Conservation (phyloP, 2,797 vertebrate genomes). For the Taeniopygia guttata region DNA sequence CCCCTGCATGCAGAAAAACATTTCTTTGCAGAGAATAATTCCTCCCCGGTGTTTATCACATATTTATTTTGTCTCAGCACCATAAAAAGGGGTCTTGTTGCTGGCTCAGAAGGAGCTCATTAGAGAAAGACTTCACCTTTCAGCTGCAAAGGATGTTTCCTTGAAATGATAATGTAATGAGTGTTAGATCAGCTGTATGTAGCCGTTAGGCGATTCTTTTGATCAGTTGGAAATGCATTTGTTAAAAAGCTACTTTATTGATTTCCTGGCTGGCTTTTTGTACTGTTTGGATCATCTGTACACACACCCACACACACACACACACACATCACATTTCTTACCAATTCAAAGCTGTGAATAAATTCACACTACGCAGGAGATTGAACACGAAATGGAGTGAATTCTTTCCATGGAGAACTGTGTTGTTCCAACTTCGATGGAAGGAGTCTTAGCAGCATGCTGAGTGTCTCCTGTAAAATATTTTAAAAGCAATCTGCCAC, state of each 20-base stretch:
- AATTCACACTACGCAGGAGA: constrained; percentile 53
- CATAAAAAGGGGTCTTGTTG: constrained; percentile 15
- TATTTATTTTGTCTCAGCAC: constrained; percentile 55
- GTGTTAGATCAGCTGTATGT: constrained; percentile 58
- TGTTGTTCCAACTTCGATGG: constrained; percentile 16
- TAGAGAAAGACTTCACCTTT: constrained; percentile 62
- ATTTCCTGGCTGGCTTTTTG: constrained; percentile 68
- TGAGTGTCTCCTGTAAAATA: neutral
- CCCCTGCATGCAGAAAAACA: neutral
- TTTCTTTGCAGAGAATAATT: constrained; percentile 27
- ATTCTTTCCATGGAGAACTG: neutral
- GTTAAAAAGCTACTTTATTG: constrained; percentile 72
- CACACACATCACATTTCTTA: constrained; percentile 30
- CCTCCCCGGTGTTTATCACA: neutral
- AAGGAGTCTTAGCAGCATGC: neutral
- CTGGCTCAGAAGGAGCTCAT: constrained; percentile 65
- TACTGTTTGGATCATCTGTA: constrained; percentile 60
- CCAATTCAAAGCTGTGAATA: constrained; percentile 69
- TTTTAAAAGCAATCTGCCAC: constrained; percentile 22
- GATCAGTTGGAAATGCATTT: constrained; percentile 69
- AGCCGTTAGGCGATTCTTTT: constrained; percentile 67
- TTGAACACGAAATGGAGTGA: constrained; percentile 19
- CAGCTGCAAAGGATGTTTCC: constrained; percentile 60
- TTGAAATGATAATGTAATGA: constrained; percentile 67
- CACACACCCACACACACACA: neutral